Percentiles rank a stretch among this genome's conserved stretches.
These are phyloP conservation scores for Synergus japonicus DNA, from an alignment of 2,888 invertebrate genomes.

Conservation along the genomic window DNA sequence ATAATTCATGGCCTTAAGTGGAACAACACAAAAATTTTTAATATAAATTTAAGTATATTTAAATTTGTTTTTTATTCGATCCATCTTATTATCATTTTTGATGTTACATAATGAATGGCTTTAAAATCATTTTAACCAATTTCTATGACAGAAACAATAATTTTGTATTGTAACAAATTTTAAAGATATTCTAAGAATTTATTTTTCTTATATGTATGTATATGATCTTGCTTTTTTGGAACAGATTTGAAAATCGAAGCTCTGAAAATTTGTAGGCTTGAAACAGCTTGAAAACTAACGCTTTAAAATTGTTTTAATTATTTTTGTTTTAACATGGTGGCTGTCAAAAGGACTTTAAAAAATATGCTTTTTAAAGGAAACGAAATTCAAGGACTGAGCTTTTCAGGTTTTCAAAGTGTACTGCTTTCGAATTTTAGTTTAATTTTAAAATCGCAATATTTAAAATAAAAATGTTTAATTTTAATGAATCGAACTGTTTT, in stretches of 20 bases:
- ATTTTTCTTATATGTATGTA: too few relatives aligned
- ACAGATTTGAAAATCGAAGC: not conserved
- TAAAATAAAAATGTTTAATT: too few relatives aligned
- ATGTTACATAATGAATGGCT: not conserved
- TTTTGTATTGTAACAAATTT: not conserved
- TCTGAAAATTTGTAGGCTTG: not conserved
- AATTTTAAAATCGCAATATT: too few relatives aligned
- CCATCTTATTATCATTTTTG: not conserved
- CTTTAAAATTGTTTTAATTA: not conserved
- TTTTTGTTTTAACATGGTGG: not conserved
- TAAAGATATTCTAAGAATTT: not conserved
- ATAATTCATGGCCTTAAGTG: too few relatives aligned
- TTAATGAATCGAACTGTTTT: too few relatives aligned
- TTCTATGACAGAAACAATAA: not conserved
- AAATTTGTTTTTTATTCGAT: too few relatives aligned
- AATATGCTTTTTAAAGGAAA: not conserved
- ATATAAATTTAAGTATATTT: too few relatives aligned
- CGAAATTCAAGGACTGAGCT: not conserved
- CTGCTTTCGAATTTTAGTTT: not conserved
- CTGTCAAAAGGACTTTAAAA: not conserved
- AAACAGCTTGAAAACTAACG: not conserved
- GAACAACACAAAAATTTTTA: too few relatives aligned
- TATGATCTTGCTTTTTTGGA: not conserved
- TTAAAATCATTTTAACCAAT: not conserved
- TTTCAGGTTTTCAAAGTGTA: not conserved